Percentiles rank a stretch among this genome's conserved stretches.
Conservation (phyloP, 2,888 invertebrate species). For the Microplitis manilae region DNA sequence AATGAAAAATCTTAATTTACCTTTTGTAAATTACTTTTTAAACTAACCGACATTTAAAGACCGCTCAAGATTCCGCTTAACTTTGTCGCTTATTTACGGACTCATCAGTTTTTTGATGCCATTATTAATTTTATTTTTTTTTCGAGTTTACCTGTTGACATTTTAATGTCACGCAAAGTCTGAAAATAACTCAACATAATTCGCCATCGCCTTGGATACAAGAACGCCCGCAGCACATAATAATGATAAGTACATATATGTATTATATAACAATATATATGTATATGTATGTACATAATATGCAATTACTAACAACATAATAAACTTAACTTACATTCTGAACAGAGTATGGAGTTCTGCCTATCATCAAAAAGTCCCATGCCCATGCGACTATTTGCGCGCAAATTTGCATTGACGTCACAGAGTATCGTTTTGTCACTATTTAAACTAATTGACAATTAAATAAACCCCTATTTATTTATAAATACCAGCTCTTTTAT, state of each 20-base stretch:
- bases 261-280: not conserved
- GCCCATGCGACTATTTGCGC: slow-evolving; percentile 63
- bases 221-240: not conserved
- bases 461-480: too few relatives aligned
- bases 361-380: slow-evolving; percentile 62
- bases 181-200: slow-evolving; percentile 24
- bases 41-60: not conserved
- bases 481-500: too few relatives aligned
- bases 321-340: slow-evolving; percentile 60
- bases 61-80: not conserved
- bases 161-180: slow-evolving; percentile 28
- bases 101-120: not conserved
- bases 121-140: slow-evolving; percentile 10
- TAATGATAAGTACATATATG: not conserved
- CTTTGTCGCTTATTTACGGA: not conserved
- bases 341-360: slow-evolving; percentile 60
- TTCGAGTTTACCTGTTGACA: slow-evolving; percentile 9
- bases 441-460: not conserved
- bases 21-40: not conserved
- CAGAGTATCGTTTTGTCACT: slow-evolving; percentile 22
- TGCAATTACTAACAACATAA: slow-evolving; percentile 7
- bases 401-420: slow-evolving; percentile 66
- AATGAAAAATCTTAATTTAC: not conserved
- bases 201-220: not conserved
- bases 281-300: not conserved